Conservation (phyloP, 2,888 invertebrate genomes). For the Orchesellides sinensis region DNA sequence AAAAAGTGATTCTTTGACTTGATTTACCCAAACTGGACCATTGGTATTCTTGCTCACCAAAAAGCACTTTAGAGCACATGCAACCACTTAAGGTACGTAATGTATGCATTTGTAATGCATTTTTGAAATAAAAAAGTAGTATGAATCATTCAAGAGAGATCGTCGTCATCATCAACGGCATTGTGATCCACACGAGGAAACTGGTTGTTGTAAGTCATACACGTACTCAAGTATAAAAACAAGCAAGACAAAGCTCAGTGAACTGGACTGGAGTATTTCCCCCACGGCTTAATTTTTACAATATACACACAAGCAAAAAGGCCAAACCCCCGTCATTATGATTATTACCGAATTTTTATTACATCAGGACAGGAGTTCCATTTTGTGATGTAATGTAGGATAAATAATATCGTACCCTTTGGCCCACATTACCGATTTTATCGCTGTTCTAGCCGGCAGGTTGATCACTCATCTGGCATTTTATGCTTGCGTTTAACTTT, state of each 20-base stretch:
- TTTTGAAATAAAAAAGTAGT: neutral
- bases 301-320: neutral
- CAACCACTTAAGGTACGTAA: conserved; percentile 7
- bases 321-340: conserved; percentile 42
- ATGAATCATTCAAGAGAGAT: conserved; percentile 3
- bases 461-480: conserved; percentile 39
- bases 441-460: conserved; percentile 63
- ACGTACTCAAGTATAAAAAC: neutral
- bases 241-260: neutral
- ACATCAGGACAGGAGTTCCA: neutral
- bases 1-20: conserved; percentile 33
- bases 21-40: neutral
- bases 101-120: no score
- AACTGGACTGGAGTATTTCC: conserved; percentile 16
- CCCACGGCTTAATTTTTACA: conserved; percentile 3
- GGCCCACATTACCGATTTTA: conserved; percentile 68
- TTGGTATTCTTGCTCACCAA: conserved; percentile 6
- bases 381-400: conserved; percentile 19
- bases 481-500: neutral
- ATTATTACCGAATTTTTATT: conserved; percentile 45
- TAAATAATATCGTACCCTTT: conserved; percentile 24
- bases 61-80: conserved; percentile 15
- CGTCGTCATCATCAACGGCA: neutral
- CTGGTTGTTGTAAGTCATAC: conserved; percentile 22
- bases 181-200: conserved; percentile 14